Percentiles rank a stretch among this genome's conserved stretches.
Conservation (phyloP, 2,888 invertebrate species). For the Aphidius colemani region DNA sequence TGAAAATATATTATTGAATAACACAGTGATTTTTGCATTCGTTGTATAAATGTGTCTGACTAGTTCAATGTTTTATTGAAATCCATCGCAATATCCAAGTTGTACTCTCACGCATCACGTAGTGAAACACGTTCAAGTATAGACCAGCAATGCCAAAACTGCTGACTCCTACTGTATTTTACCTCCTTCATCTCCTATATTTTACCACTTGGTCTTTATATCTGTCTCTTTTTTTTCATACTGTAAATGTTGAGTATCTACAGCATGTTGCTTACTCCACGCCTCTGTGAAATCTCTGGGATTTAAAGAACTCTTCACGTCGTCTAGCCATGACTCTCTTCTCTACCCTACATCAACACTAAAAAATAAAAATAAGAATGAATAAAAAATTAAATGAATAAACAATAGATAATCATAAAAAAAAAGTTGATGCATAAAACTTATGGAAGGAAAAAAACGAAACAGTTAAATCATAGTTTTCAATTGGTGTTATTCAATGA, state of each 20-base stretch:
- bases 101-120: constrained; percentile 35
- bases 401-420: too few species aligned
- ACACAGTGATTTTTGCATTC: constrained; percentile 9
- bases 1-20: constrained; percentile 9
- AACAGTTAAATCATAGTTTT: too few species aligned
- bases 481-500: too few species aligned
- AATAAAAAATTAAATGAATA: too few species aligned
- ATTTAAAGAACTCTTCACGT: too few species aligned
- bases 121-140: constrained; percentile 17
- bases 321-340: too few species aligned
- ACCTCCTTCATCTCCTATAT: too few species aligned
- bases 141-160: constrained; percentile 29
- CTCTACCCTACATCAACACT: too few species aligned
- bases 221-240: constrained; percentile 19
- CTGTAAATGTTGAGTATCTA: constrained; percentile 12
- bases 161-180: constrained; percentile 24
- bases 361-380: too few species aligned
- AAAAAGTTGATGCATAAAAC: too few species aligned
- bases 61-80: constrained; percentile 54
- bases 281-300: too few species aligned
- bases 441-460: too few species aligned
- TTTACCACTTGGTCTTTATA: constrained; percentile 3
- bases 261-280: not conserved
- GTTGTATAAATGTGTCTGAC: constrained; percentile 33
- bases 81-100: constrained; percentile 46